Conservation (phyloP, 2,113 vertebrate genomes). For the Gymnarchus niloticus region DNA sequence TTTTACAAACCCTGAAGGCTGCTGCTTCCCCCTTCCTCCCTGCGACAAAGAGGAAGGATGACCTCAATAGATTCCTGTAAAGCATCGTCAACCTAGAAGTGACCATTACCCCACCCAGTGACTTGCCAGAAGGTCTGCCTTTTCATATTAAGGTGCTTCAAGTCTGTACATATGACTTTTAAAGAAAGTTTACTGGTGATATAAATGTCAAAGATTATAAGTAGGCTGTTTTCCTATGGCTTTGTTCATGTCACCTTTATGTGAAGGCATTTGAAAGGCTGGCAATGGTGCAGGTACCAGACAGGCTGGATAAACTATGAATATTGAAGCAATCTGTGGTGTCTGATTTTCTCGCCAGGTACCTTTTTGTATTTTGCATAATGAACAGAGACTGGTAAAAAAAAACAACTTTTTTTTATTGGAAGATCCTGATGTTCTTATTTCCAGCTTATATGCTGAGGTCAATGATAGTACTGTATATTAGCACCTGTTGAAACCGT, state of each 20-base stretch:
- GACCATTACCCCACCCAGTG: background rate
- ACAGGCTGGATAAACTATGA: background rate
- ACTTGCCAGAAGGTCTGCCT: too few relatives aligned
- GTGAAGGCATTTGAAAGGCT: too few relatives aligned
- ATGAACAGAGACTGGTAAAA: background rate
- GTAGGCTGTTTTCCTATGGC: too few relatives aligned
- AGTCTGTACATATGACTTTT: too few relatives aligned
- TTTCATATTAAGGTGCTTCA: too few relatives aligned
- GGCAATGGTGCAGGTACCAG: background rate
- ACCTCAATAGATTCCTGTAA: background rate
- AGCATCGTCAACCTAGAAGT: background rate
- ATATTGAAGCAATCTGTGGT: background rate
- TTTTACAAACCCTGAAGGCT: background rate
- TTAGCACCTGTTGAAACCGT: background rate
- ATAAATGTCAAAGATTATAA: too few relatives aligned
- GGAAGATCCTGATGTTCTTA: background rate
- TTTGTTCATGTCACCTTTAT: too few relatives aligned
- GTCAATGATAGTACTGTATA: background rate
- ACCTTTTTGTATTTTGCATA: background rate
- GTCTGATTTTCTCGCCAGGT: background rate
- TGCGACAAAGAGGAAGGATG: background rate
- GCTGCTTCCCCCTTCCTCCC: background rate
- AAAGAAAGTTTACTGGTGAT: too few relatives aligned
- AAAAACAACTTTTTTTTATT: background rate
- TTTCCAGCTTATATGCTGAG: background rate